These are phyloP conservation scores for Tupaia tana DNA, from an alignment of 2,113 vertebrate species.

Conservation along the genomic window DNA sequence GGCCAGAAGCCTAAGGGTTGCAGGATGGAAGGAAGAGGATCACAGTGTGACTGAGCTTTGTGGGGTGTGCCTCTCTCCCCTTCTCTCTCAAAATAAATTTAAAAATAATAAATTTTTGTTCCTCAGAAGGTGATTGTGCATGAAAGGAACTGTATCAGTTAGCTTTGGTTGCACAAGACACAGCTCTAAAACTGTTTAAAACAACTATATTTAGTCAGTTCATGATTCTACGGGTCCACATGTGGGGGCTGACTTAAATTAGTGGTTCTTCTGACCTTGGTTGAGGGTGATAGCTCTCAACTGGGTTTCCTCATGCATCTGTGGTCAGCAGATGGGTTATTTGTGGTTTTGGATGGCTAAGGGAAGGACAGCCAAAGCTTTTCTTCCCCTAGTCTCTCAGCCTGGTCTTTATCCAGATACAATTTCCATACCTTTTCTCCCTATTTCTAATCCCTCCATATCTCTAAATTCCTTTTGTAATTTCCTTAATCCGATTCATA, in stretches of 20 bases:
- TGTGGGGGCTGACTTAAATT: not conserved
- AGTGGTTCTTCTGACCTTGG: not conserved
- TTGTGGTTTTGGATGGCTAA: not conserved
- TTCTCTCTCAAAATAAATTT: too few relatives aligned
- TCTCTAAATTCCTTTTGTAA: not conserved
- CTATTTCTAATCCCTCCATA: not conserved
- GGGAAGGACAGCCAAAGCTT: too few relatives aligned
- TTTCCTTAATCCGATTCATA: not conserved
- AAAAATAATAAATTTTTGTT: not conserved
- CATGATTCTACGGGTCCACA: fast-evolving
- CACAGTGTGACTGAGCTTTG: too few relatives aligned
- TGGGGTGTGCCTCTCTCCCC: too few relatives aligned
- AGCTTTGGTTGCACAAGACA: not conserved
- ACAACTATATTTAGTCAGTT: not conserved
- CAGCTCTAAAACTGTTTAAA: not conserved
- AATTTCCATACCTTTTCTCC: not conserved
- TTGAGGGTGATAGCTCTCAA: not conserved
- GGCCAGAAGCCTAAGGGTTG: too few relatives aligned
- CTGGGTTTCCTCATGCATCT: fast-evolving
- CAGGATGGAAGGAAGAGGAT: too few relatives aligned
- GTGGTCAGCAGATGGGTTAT: not conserved
- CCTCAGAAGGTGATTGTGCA: not conserved
- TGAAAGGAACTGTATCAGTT: not conserved
- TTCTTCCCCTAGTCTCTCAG: not conserved
- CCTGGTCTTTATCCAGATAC: not conserved